A percentile compares a stretch with the other conserved stretches of the same genome.
Conservation (phyloP, 1,140 invertebrate genomes). For the Teleopsis dalmanni region DNA sequence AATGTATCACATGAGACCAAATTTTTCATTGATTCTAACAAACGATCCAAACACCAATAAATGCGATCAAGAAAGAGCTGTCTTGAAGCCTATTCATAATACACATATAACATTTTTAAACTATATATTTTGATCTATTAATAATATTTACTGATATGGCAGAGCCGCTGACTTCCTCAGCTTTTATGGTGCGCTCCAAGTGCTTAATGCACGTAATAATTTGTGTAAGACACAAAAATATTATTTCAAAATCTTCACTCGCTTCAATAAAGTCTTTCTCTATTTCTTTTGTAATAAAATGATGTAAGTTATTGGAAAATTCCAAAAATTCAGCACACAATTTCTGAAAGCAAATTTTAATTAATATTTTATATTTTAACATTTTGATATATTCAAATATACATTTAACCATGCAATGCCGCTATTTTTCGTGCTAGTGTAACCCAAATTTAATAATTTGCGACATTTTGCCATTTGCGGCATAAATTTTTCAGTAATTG, state of each 20-base stretch:
- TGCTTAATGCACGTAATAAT: slow-evolving; percentile 31
- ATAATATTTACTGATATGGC: slow-evolving; percentile 15
- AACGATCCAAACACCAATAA: slow-evolving; percentile 24
- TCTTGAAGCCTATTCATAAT: slow-evolving; percentile 21
- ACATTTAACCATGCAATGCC: slow-evolving; percentile 11
- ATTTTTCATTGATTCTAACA: slow-evolving; percentile 12
- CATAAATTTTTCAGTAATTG: neutral
- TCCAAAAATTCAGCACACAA: slow-evolving; percentile 32
- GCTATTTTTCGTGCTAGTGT: neutral
- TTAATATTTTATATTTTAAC: neutral
- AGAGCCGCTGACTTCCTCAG: slow-evolving; percentile 16
- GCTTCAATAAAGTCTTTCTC: slow-evolving; percentile 8
- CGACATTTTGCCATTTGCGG: slow-evolving; percentile 7
- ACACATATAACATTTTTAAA: neutral
- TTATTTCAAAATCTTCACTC: slow-evolving; percentile 19
- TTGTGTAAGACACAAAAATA: slow-evolving; percentile 33
- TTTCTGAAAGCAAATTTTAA: slow-evolving; percentile 15
- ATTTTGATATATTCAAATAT: neutral
- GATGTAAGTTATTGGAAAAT: slow-evolving; percentile 22
- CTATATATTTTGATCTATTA: neutral
- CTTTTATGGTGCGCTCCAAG: slow-evolving; percentile 26
- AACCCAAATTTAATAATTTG: neutral
- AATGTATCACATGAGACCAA: neutral
- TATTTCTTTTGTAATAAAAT: slow-evolving; percentile 10
- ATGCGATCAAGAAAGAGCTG: slow-evolving; percentile 35